Base-by-base conservation (phyloP, 2,888 invertebrate species). In the Hemaris fuciformis region DNA sequence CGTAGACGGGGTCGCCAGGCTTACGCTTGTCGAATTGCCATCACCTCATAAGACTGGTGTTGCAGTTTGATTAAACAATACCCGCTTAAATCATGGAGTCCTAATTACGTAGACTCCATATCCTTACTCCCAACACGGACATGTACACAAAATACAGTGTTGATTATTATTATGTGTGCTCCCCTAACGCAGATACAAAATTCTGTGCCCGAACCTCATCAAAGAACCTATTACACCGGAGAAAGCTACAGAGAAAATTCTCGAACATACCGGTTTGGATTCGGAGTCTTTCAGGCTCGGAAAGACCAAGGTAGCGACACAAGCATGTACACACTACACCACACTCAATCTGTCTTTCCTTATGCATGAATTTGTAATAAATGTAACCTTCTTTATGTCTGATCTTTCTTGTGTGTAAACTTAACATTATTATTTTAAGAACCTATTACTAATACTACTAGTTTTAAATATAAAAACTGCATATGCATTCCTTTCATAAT, bases 231-330 rank as follows among this genome's bases (percentile, higher is more conserved):
- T 94, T 88, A 92, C 95, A 72, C 94, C 96, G 70, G 95, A 96
- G 93, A 96, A 97, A 93, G 96, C 96, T 77, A 95, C 97, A 70
- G 94, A 95, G 88, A 94, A 96, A 91, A 96, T 98, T 93, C 95
- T 98, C 93, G 96, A 96, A 75, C 91, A 93, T 80, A 95, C 96
- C 89, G 95, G 95, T 91, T 95, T 99, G 93, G 98, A 98, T 87
- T 93, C 96, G 76, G 98, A 99, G 92, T 98, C 98, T 92, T 99
- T 95, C 94, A 96, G 98, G 85, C 93, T 98, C 91, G 99, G 99
- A 94, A 95, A 95, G 93, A 98, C 98, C 78, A 99, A 99, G 97
- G 98, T 99, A 96, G 93, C 87, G 66, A 72, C 72, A 76, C 66
- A 64, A 69, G 84, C 84, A 84, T 83, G 84, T 69, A 67, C 66